A percentile compares a stretch with the other conserved stretches of the same genome.
Conservation (phyloP, 1,140 invertebrate genomes). For the Phymorhynchus buccinoides region DNA sequence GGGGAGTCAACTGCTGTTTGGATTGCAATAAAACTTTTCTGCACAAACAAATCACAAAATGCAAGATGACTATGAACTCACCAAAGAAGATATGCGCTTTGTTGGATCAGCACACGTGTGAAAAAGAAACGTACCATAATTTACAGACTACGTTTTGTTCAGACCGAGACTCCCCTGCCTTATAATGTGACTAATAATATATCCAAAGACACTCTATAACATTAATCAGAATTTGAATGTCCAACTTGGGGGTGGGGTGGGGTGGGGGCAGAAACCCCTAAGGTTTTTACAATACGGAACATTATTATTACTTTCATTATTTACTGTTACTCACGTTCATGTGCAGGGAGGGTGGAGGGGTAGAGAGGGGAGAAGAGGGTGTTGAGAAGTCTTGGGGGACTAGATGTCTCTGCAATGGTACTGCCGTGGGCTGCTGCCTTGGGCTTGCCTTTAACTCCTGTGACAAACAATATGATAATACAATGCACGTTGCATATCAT, state of each 20-base stretch:
- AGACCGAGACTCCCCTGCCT: not conserved
- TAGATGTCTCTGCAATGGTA: constrained; percentile 43
- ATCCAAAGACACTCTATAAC: no score
- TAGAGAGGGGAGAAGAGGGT: constrained; percentile 59
- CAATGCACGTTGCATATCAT: no score
- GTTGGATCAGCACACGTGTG: no score
- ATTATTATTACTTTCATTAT: not conserved
- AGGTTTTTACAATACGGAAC: not conserved
- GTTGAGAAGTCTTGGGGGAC: constrained; percentile 49
- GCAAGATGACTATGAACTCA: no score
- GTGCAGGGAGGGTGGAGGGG: constrained; percentile 27
- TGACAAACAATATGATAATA: no score
- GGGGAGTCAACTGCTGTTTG: no score
- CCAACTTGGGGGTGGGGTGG: not conserved
- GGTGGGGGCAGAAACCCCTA: not conserved
- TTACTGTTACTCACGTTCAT: constrained; percentile 29
- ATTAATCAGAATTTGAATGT: not conserved
- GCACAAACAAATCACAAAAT: no score
- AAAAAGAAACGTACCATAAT: no score
- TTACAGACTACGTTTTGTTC: not conserved
- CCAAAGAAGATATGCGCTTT: no score
- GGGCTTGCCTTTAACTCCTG: not conserved
- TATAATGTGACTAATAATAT: no score
- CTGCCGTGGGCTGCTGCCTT: constrained; percentile 23
- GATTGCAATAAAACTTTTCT: no score